Evolutionary conservation across 2,797 vertebrate genomes (phyloP).

Genomic region (Carcharodon carcharias): DNA sequence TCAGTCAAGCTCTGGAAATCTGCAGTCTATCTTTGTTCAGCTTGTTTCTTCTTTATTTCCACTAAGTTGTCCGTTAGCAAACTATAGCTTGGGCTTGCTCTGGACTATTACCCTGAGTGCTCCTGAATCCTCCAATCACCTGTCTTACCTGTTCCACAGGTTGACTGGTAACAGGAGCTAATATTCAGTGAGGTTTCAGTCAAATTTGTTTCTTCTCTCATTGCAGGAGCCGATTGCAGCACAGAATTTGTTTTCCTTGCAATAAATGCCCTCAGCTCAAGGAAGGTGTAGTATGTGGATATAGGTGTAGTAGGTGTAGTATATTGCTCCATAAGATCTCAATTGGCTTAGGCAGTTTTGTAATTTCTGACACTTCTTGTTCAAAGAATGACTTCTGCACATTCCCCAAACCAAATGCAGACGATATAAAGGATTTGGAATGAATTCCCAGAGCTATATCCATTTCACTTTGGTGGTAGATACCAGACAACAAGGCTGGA

Average conservation of each 20-base stretch:
- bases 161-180: neutral
- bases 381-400: no score
- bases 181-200: neutral
- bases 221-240: neutral
- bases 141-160: neutral
- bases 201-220: neutral
- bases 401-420: neutral
- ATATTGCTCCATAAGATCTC: neutral
- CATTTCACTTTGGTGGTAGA: neutral
- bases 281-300: no score
- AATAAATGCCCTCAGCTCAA: no score
- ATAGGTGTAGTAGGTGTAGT: no score
- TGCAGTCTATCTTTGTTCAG: no score
- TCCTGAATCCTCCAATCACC: neutral
- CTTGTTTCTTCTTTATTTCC: no score
- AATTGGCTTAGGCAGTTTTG: neutral
- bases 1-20: no score
- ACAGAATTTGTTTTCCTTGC: neutral
- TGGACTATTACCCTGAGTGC: neutral
- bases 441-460: neutral
- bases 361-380: neutral
- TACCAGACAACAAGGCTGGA: no score
- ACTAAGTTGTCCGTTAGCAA: no score
- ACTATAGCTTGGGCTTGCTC: neutral
- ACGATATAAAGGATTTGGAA: neutral